These are phyloP conservation scores for Trachelus iudaicus DNA, from an alignment of 2,888 invertebrate species.

Conservation along the genomic window DNA sequence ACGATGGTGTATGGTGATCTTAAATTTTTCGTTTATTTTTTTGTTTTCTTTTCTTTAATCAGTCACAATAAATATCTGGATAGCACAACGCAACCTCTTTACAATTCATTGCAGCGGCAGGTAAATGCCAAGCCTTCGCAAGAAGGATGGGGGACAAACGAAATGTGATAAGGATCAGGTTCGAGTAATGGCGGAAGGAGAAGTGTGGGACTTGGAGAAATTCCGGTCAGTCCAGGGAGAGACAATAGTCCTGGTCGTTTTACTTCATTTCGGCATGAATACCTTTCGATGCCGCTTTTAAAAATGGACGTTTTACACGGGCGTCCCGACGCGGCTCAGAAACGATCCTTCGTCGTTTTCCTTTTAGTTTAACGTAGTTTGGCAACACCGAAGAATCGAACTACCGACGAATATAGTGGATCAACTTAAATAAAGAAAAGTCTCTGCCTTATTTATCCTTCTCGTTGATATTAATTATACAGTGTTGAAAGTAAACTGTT, in stretches of 20 bases:
- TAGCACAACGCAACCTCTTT: slow-evolving; percentile 18
- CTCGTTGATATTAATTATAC: neutral
- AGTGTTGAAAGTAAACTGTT: neutral
- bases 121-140: slow-evolving; percentile 7
- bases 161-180: neutral
- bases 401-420: neutral
- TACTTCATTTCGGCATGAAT: neutral
- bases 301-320: neutral
- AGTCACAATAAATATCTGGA: slow-evolving; percentile 19
- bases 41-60: slow-evolving; percentile 15
- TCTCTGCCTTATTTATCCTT: neutral
- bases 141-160: neutral
- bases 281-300: neutral
- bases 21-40: neutral
- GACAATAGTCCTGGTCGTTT: neutral
- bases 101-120: slow-evolving; percentile 10
- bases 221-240: neutral
- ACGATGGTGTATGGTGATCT: neutral
- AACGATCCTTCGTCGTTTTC: neutral
- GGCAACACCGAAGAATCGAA: neutral
- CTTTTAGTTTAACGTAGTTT: neutral
- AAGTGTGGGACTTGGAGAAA: neutral
- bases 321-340: neutral
- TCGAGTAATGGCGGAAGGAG: neutral
- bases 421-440: neutral